Evolutionary conservation across 2,797 vertebrate genomes (phyloP), one percentile per base, ranked within the genome.

Genomic region (Gymnocypris eckloni): DNA sequence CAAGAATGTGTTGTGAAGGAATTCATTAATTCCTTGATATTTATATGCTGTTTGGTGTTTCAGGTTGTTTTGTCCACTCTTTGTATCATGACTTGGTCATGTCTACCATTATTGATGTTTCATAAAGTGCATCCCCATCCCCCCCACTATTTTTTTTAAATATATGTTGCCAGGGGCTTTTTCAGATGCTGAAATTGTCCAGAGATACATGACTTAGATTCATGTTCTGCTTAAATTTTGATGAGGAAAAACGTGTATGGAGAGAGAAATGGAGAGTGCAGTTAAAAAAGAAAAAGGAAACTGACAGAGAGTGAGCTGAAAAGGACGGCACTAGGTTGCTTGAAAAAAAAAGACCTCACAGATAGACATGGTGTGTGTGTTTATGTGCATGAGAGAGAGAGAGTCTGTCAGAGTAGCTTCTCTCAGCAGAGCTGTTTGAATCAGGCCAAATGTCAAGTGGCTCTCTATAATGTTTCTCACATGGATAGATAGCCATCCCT

Each of bases 371-470:
- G 56, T 81, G 33, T 33, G 15, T 72, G 83, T 83, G 87, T 91
- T 87, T 83, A 89, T 18, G 87, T 86, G 88, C 85, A 12, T 81
- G 88, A 86, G 87, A 73, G 70, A 73, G 33, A 33, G 64, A 82
- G 84, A 39, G 76, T 93, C 92, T 91, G 92, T 92, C 91, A 91
- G 86, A 81, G 90, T 91, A 91, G 91, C 88, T 93, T 93, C 91
- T 89, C 91, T 90, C 91, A 90, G 84, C 89, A 93, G 92, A 93
- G 91, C 93, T 93, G 92, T 94, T 94, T 94, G 93, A 94, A 93
- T 94, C 92, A 86, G 94, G 93, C 93, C 93, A 95, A 95, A 94
- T 94, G 94, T 95, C 94, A 94, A 94, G 94, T 94, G 94, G 92
- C 93, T 89, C 94, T 94, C 93, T 91, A 91, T 89, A 87, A 87